These are phyloP conservation scores for Sycon ciliatum DNA, from an alignment of 37 sponge, comb jelly and placozoan genomes.

Conservation along the genomic window DNA sequence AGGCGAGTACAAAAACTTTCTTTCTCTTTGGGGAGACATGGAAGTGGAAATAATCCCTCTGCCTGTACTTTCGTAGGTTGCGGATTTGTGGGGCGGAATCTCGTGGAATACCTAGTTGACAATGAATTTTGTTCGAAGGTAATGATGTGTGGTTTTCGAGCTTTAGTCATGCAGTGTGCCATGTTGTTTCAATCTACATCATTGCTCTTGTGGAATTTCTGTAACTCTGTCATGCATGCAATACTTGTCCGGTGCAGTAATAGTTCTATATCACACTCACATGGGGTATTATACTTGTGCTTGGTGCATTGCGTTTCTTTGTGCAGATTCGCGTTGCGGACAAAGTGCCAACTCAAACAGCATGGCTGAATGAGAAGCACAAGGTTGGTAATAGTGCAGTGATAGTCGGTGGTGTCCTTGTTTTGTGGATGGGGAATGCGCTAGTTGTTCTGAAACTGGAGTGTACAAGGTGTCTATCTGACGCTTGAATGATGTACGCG, in stretches of 20 bases:
- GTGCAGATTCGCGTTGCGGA: constrained; percentile 63
- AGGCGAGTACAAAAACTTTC: constrained; percentile 19
- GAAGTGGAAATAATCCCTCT: background rate
- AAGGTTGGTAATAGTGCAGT: constrained; percentile 55
- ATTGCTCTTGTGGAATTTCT: background rate
- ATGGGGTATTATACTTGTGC: background rate
- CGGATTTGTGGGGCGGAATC: constrained; percentile 77
- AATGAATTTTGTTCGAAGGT: constrained; percentile 46
- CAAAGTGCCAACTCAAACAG: constrained; percentile 81
- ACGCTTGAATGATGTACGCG: too few species aligned
- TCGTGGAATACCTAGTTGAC: constrained; percentile 52
- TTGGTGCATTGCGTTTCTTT: background rate
- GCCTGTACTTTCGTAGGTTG: constrained; percentile 39
- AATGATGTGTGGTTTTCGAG: too few species aligned
- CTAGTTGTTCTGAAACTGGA: too few species aligned
- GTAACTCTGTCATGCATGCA: background rate
- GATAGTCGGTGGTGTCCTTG: too few species aligned
- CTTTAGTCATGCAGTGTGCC: too few species aligned
- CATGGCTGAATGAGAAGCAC: constrained; percentile 79
- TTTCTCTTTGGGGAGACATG: background rate
- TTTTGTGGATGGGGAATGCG: too few species aligned
- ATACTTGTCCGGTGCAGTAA: background rate
- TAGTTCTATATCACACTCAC: background rate
- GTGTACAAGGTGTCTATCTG: too few species aligned
- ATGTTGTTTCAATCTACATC: background rate